Base-by-base conservation (phyloP, 2,888 invertebrate genomes). In the Agapostemon virescens region DNA sequence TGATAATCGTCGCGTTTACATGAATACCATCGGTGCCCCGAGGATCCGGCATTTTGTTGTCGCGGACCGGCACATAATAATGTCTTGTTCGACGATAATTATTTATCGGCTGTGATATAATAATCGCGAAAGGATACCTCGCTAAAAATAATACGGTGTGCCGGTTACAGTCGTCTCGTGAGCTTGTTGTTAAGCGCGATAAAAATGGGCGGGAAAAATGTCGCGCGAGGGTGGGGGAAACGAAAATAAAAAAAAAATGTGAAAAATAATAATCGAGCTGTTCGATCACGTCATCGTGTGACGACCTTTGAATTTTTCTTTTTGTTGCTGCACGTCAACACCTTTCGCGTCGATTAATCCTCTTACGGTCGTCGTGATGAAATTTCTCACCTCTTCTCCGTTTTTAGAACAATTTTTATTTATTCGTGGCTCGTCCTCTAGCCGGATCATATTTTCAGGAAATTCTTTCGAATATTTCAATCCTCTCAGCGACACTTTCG, bases 101-200 rank as follows among this genome's bases (percentile, higher is more conserved):
- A 79, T 69, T 80, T 73, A 72, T 79, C 79, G 45, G 30, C 40
- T 69, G 79, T 79, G 80, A 79, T 79, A 80, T 69, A 80, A 80
- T 69, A 79, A 80, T 79, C 69, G 55, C 58, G 80, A 67, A 42
- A 38, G 45, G 67, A 30, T 38, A 49, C 7, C 55, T 49, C 30
- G 58, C 68, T 69, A 74, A 52, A 79, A 80, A 80, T 74, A 79
- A n/a, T 17, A 5, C 33, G 30, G 33, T 30, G 58, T 20, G 58
- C 11, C 45, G 70, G 45, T 49, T 23, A 33, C n/a, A 42, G 36
- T 17, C 61, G 71, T 71, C 71, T 71, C 45, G 61, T 5, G 45
- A 23, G 71, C 71, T 61, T 49, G 71, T 63, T 77, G 71, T 77
- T 61, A 77, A 68, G 69, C 38, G 17, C 33, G 79, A 72, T 72